Base-by-base conservation (phyloP, 2,888 invertebrate species). In the Leucoma salicis region DNA sequence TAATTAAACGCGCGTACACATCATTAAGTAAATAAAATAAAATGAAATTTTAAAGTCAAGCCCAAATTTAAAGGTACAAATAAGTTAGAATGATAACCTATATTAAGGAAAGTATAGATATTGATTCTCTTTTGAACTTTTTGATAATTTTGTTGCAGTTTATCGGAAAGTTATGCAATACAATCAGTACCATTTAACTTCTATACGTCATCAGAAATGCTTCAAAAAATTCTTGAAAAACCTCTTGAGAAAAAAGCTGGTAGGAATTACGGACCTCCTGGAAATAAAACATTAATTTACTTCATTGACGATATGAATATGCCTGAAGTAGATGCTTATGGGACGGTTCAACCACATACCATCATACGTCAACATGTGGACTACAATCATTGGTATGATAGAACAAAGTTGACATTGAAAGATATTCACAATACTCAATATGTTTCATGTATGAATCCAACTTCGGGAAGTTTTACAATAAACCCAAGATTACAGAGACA, bases 261-360 rank as follows among this genome's bases (percentile, higher is more conserved):
- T 5, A 91, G 97, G 52, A 98, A 98, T 84, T 99, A 95, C 69
- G 99, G 98, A 0, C 99, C 99, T 10, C 98, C 98, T 0, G 98
- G 98, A 10, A 97, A 94, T 66, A 97, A 98, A 82, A 96, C 95
- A 0, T 89, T 99, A 29, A 93, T 99, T 49, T 99, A 98, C 78
- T 99, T 99, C 73, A 95, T 99, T 46, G 99, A 99, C 71, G 99
- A 99, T 69, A 95, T 99, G 95, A 99, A 99, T 74, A 99, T 99
- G 98, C 98, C 99, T 0, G 97, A 97, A 91, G 96, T 96, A 13
- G 91, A 92, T 54, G 53, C 92, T 24, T 99, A 99, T 67, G 98
- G 97, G 6, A 99, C 99, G 0, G 98, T 98, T 0, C 98, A 98
- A 74, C 98, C 99, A 0, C 98, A 99, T 73, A 99, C 98, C 0